phyloP scores from a whole-genome alignment of 2,113 vertebrate species.

The Ailurus styani region DNA sequence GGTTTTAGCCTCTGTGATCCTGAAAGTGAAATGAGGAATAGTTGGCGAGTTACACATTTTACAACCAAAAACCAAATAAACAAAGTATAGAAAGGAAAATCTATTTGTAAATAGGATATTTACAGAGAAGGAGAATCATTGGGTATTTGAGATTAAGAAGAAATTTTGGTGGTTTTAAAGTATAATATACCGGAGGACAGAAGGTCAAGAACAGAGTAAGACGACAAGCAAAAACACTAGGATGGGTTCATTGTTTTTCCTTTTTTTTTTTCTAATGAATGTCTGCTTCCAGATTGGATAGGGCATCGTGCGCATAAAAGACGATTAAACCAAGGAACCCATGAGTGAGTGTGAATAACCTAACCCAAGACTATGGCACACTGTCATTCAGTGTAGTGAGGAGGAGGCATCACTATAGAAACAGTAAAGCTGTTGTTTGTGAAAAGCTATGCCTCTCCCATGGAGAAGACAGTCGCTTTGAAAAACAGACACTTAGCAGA shows the following conservation, averaged over 20 bases:
- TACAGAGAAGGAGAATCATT: neutral
- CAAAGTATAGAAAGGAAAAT: neutral
- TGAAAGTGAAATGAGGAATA: neutral
- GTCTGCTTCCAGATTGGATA: neutral
- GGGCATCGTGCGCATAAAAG: neutral
- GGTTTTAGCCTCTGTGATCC: neutral
- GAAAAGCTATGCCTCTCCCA: neutral
- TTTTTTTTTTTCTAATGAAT: neutral
- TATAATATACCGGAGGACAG: neutral
- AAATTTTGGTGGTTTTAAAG: neutral
- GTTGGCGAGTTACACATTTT: neutral
- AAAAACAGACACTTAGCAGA: slow-evolving; percentile 33
- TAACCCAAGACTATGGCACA: neutral
- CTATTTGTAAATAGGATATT: neutral
- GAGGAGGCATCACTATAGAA: neutral
- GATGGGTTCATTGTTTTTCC: neutral
- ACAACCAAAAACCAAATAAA: neutral
- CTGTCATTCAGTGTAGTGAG: neutral
- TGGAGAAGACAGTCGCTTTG: neutral
- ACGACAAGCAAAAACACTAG: neutral
- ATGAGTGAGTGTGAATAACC: neutral
- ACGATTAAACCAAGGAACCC: neutral
- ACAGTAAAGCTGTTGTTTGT: neutral
- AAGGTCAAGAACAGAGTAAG: neutral
- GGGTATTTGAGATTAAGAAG: neutral